Evolutionary conservation across 2,888 invertebrate genomes (phyloP), one percentile per base, ranked within the genome.

Genomic region (Lasioglossum oenotherae): DNA sequence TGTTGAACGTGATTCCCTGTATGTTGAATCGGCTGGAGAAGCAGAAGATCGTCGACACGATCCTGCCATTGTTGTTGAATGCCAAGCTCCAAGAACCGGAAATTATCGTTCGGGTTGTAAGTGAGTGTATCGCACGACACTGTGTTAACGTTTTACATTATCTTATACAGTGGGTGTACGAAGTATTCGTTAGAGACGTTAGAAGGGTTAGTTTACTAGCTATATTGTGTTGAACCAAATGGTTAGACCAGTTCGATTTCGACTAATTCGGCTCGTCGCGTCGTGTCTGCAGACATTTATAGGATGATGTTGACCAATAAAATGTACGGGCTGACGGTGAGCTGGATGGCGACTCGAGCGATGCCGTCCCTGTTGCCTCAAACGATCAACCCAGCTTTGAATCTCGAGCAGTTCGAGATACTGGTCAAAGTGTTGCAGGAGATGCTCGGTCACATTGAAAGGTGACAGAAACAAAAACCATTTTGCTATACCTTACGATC

Each of bases 321-420:
- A 95, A 98, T 97, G 94, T 99, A 98, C 95, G 99, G 98, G 67
- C 96, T 99, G 90, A 98, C 98, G 5, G 97, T 98, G 74, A 98
- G 97, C 94, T 96, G 99, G 92, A 98, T 99, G 97, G 99, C 99
- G 12, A 98, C 98, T 19, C 97, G 98, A 94, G 98, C 99, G 93
- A 98, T 99, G 97, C 99, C 99, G 12, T 97, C 98, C 23, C 96
- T 99, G 79, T 97, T 99, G 82, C 99, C 99, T 35, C 98, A 98
- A 94, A 98, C 98, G 1, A 97, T 99, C 83, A 99, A 99, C 95
- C 98, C 99, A 23, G 97, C 97, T 69, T 96, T 98, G 87, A 98
- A 97, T 94, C 95, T 98, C 92, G 98, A 98, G 89, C 98, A 98
- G 95, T 98, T 98, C 94, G 97, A 97, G 81, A 96, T 96, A 90